A percentile compares a stretch with the other conserved stretches of the same genome.
These are phyloP conservation scores for Microcebus griseorufus DNA, from an alignment of 2,113 vertebrate species.

Conservation along the genomic window DNA sequence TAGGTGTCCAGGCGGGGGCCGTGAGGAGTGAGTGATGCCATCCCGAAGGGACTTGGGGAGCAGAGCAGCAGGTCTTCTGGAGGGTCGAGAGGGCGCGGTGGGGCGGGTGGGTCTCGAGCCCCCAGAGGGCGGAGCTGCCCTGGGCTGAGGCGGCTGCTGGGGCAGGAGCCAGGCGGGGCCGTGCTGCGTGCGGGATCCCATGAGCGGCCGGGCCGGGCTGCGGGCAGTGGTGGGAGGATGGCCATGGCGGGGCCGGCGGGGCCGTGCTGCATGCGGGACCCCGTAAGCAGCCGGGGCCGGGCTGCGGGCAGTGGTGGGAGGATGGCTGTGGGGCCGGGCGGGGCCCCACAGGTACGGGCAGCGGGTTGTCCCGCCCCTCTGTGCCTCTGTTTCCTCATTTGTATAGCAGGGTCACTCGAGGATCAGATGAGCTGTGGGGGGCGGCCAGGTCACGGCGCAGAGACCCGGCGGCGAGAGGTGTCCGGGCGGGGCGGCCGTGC, in stretches of 20 bases:
- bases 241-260: rapidly evolving
- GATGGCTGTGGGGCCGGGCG: not conserved
- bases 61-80: not conserved
- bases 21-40: not conserved
- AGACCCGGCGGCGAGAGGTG: too few relatives aligned
- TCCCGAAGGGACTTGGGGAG: not conserved
- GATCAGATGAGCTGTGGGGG: not conserved
- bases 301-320: not conserved
- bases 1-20: not conserved
- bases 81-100: not conserved
- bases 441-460: too few relatives aligned
- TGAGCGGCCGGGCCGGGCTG: too few relatives aligned
- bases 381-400: not conserved
- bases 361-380: not conserved
- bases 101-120: not conserved
- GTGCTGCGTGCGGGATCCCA: not conserved
- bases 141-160: too few relatives aligned
- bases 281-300: too few relatives aligned
- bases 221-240: not conserved
- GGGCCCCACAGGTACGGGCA: not conserved
- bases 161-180: rapidly evolving
- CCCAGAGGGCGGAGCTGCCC: not conserved
- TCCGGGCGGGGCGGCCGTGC: too few relatives aligned
- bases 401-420: not conserved
- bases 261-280: not conserved